phyloP scores from a whole-genome alignment of 2,797 vertebrate species.

The Myioborus miniatus region DNA sequence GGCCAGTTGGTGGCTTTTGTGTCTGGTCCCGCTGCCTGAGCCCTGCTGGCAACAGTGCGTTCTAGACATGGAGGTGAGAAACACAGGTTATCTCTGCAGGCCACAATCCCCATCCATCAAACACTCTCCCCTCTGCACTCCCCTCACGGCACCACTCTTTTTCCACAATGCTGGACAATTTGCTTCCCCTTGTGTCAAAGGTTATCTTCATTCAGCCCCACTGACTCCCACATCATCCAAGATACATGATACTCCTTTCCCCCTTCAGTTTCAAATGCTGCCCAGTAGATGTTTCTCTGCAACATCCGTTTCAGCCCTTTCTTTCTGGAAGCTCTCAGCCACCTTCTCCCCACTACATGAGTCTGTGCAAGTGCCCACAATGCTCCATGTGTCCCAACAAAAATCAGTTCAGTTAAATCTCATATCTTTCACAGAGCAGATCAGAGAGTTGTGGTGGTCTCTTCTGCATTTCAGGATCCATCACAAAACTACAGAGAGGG shows the following conservation, averaged over 20 bases:
- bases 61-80: conserved; percentile 76
- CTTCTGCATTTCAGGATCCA: neutral
- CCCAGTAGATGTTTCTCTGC: neutral
- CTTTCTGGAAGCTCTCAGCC: neutral
- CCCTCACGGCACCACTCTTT: neutral
- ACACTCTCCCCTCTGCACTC: neutral
- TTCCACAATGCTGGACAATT: neutral
- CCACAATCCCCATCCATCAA: neutral
- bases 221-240: neutral
- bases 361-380: no score
- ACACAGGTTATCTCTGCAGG: neutral
- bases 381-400: rapidly evolving
- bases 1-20: conserved; percentile 91
- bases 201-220: neutral
- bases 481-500: neutral
- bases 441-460: rapidly evolving
- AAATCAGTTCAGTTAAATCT: neutral
- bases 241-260: neutral
- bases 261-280: neutral
- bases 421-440: neutral
- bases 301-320: neutral
- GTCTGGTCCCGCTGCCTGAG: conserved; percentile 96
- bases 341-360: rapidly evolving
- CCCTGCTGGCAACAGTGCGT: conserved; percentile 90
- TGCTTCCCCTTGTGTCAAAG: neutral